phyloP scores from a whole-genome alignment of 2,113 vertebrate genomes.

The Galbula dea region DNA sequence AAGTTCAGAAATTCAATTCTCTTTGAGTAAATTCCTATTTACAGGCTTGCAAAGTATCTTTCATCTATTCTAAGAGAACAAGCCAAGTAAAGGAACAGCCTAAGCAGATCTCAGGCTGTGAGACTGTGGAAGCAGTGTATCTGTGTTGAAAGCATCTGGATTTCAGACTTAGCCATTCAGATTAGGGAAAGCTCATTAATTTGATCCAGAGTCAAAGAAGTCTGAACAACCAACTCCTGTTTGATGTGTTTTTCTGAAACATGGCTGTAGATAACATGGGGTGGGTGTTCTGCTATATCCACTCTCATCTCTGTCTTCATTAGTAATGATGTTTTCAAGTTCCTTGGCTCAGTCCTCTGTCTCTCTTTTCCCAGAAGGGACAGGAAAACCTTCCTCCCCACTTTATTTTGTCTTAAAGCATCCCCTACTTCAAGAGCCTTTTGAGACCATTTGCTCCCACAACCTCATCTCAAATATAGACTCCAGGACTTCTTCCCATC shows the following conservation, averaged over 20 bases:
- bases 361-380: background rate
- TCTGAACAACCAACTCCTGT: background rate
- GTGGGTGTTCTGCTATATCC: background rate
- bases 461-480: background rate
- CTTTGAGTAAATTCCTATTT: background rate
- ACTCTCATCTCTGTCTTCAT: background rate
- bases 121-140: background rate
- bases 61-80: background rate
- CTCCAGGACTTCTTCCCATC: background rate
- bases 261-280: background rate
- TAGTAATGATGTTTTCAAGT: background rate
- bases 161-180: background rate
- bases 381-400: background rate
- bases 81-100: background rate
- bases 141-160: background rate
- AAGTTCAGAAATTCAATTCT: background rate
- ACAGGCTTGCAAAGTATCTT: background rate
- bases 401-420: background rate
- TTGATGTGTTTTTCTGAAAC: background rate
- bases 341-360: background rate
- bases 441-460: background rate
- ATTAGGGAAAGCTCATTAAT: background rate
- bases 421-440: background rate
- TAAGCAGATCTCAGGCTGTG: background rate
- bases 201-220: background rate